Conservation (phyloP, 2,113 vertebrate genomes). For the Actinemys pallida region DNA sequence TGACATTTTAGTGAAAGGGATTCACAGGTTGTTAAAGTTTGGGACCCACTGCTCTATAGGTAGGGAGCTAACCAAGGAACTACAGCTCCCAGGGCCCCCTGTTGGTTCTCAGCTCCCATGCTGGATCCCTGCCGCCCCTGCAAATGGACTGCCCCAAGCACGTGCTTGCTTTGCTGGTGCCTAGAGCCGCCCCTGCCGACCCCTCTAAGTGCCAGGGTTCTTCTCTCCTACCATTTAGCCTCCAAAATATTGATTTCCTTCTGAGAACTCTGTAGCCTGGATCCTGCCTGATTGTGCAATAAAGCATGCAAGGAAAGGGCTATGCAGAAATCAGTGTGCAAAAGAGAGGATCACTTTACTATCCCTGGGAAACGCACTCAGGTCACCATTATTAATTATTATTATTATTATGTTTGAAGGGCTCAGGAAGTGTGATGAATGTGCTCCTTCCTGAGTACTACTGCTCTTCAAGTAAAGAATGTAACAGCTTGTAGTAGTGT, state of each 20-base stretch:
- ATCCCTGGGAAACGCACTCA: background rate
- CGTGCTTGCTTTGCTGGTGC: no score
- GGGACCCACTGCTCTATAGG: no score
- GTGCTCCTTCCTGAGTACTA: background rate
- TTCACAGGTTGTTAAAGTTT: no score
- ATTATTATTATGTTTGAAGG: accelerated
- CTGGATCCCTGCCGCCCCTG: no score
- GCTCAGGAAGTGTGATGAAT: accelerated
- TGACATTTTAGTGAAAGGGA: no score
- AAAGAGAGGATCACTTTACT: background rate
- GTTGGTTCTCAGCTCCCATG: no score
- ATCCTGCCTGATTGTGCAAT: background rate
- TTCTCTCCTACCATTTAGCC: slow-evolving; percentile 10
- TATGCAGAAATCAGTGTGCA: background rate
- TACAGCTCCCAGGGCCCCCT: no score
- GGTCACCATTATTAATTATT: accelerated
- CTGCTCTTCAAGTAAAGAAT: background rate
- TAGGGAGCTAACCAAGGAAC: no score
- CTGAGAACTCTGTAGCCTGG: slow-evolving; percentile 41
- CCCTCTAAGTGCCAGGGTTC: background rate
- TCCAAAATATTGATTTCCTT: slow-evolving; percentile 57
- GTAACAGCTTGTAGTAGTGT: accelerated
- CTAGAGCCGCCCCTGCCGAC: background rate
- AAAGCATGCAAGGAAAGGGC: slow-evolving; percentile 39
- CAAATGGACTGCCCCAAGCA: no score